Evolutionary conservation across 2,888 invertebrate species (phyloP).

Genomic region (Drosophila anomelani): DNA sequence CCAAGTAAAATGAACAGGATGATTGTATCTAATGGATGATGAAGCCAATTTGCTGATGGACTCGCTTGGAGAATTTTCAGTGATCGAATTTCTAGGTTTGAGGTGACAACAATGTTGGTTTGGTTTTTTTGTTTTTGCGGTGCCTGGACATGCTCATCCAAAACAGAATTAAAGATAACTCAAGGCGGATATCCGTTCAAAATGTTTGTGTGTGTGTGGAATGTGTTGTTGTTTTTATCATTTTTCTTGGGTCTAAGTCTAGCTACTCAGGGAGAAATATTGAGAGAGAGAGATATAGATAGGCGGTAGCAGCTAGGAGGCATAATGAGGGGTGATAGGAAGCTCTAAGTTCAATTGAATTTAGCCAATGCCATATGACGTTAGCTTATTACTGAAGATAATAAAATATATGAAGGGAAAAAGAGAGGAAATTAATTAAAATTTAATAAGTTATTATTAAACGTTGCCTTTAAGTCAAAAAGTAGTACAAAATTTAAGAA

Average conservation of each 20-base stretch:
- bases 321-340: conserved; percentile 23
- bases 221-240: conserved; percentile 17
- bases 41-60: conserved; percentile 47
- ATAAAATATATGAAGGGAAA: not conserved
- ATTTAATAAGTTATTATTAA: not conserved
- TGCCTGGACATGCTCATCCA: conserved; percentile 46
- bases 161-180: conserved; percentile 24
- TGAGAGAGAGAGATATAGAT: conserved; percentile 19
- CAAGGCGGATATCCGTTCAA: conserved; percentile 35
- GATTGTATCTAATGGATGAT: conserved; percentile 17
- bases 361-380: conserved; percentile 4
- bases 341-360: conserved; percentile 5
- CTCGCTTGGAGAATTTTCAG: conserved; percentile 40
- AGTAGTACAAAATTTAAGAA: not conserved
- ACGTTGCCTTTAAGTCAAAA: not conserved
- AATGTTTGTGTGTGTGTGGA: conserved; percentile 21
- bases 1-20: conserved; percentile 53
- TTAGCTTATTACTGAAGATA: not conserved
- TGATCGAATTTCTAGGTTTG: conserved; percentile 10
- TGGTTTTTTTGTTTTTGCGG: conserved; percentile 12
- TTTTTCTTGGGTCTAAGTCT: conserved; percentile 44
- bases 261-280: conserved; percentile 34
- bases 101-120: conserved; percentile 5
- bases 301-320: conserved; percentile 34
- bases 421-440: not conserved